Conservation (phyloP, 1,140 invertebrate genomes). For the Ooceraea biroi region DNA sequence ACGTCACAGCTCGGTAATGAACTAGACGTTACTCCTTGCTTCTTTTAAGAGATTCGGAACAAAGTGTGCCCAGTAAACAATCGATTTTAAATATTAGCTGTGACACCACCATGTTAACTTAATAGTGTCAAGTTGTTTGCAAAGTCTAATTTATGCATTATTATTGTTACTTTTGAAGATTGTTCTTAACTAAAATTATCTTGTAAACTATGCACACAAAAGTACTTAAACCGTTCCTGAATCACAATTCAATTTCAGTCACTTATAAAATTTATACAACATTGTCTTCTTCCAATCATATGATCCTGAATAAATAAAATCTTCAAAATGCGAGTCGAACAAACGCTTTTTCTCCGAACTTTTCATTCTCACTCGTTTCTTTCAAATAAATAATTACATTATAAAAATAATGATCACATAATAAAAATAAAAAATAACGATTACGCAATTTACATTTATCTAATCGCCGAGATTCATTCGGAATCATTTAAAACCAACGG, state of each 20-base stretch:
- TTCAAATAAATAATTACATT: neutral
- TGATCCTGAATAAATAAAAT: neutral
- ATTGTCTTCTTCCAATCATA: neutral
- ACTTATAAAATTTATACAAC: neutral
- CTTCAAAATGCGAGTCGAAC: neutral
- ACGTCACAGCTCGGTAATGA: slow-evolving; percentile 12
- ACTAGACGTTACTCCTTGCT: neutral
- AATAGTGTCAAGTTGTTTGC: slow-evolving; percentile 7
- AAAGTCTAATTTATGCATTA: slow-evolving; percentile 23
- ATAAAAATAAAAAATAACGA: neutral
- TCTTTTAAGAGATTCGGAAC: neutral
- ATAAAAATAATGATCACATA: neutral
- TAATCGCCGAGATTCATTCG: neutral
- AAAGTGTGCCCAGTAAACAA: slow-evolving; percentile 19
- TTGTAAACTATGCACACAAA: no score
- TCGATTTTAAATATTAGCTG: slow-evolving; percentile 47
- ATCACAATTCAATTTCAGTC: no score
- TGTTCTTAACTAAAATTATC: no score
- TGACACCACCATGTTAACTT: slow-evolving; percentile 24
- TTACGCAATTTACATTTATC: slow-evolving; percentile 2
- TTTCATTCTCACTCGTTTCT: neutral
- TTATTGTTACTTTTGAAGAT: neutral
- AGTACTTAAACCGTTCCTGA: no score
- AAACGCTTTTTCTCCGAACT: neutral
- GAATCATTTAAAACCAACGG: neutral